Base-by-base conservation (phyloP, 2,888 invertebrate genomes). In the Leptopilina drosophilae region DNA sequence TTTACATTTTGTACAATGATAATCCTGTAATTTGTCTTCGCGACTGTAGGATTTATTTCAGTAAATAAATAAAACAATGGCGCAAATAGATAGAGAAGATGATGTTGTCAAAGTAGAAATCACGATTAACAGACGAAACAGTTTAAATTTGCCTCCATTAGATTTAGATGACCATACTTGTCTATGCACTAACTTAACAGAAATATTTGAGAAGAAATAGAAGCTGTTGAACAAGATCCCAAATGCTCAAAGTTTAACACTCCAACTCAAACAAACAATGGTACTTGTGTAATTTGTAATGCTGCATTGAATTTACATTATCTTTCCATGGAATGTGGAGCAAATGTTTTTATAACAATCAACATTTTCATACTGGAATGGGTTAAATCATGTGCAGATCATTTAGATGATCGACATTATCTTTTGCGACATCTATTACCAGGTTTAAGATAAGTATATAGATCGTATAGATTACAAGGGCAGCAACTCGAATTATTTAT, bases 311-410 rank as follows among this genome's bases (percentile, higher is more conserved):
- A 78, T 77, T 1, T 79, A 9, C 66, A 80, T 11, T 73, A 15
- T 49, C 40, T 82, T 11, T 77, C 80, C 20, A 33, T 67, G 7
- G 78, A 82, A 8, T 76, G 77, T 75, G 81, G 77, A 79, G 79
- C 46, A 40, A 49, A 81, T 26, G 73, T 62, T 62, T 81, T 79
- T 76, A 73, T 83, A 26, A 14, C 9, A 6, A 64, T 59, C 5
- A 53, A 81, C 59, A 82, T 80, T 56, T 82, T 69, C 26, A 77
- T 83, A 1, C 82, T 80, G 1, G 77, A 80, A 64, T 9, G 11
- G 59, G 78, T 79, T 0, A 76, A 69, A 79, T 81, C 59, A 0
- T 80, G 81, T 62, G 26, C 62, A 12, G 75, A 77, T 78, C 82
- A 82, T 53, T 73, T 82, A 12, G 78, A 82, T 78, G 65, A 76